Conservation (phyloP, 2,113 vertebrate genomes). For the Nipponia nippon region DNA sequence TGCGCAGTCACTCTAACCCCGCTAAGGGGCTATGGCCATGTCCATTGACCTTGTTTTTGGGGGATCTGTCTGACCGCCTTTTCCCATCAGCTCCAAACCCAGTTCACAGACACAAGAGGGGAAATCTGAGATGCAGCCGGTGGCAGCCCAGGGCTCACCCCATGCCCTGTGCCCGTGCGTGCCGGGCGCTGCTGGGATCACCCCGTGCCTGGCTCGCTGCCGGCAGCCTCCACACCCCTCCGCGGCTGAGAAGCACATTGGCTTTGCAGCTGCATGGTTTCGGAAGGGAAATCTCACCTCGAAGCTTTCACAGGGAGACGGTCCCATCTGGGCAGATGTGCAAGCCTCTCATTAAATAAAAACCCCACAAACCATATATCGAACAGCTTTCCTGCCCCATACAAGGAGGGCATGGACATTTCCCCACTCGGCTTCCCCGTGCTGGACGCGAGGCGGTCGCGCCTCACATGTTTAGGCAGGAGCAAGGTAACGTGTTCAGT, state of each 20-base stretch:
- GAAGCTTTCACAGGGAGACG: rapidly evolving
- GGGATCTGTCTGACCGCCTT: background rate
- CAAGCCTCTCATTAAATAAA: background rate
- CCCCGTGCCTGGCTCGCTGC: background rate
- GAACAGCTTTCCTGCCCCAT: background rate
- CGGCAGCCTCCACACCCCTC: background rate
- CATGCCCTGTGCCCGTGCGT: background rate
- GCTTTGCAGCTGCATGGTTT: rapidly evolving
- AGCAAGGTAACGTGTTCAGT: background rate
- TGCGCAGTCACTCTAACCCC: background rate
- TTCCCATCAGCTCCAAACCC: background rate
- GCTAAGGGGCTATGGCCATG: background rate
- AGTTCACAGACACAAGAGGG: background rate
- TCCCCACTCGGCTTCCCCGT: background rate
- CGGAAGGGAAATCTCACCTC: background rate
- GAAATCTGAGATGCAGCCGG: rapidly evolving
- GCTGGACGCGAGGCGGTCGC: rapidly evolving
- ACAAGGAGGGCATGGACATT: rapidly evolving
- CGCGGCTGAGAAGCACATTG: rapidly evolving
- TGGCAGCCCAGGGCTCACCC: background rate
- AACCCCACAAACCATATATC: rapidly evolving
- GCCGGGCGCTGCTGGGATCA: background rate
- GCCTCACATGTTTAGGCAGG: background rate
- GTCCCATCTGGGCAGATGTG: background rate
- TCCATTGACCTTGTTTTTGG: background rate